A percentile compares a stretch with the other conserved stretches of the same genome.
Evolutionary conservation across 2,797 vertebrate genomes (phyloP).

Genomic region (Manis javanica): DNA sequence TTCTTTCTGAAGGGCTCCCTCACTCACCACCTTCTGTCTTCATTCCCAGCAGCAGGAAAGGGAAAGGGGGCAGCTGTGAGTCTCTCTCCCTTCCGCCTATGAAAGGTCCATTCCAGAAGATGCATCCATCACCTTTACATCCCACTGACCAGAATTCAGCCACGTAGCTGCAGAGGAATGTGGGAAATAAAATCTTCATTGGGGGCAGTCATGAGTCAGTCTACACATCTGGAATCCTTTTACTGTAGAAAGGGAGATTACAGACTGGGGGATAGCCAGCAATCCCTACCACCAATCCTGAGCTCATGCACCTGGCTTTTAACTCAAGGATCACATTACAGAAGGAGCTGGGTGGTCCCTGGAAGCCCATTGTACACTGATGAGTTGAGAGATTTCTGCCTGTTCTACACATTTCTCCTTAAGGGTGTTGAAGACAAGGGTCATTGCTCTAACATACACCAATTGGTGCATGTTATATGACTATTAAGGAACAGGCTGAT

Average conservation of each 20-base stretch:
- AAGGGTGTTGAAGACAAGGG: background rate
- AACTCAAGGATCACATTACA: background rate
- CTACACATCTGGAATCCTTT: background rate
- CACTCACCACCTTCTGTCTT: background rate
- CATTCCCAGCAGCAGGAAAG: background rate
- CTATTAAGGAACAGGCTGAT: background rate
- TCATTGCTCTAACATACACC: background rate
- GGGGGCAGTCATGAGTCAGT: background rate
- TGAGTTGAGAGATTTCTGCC: background rate
- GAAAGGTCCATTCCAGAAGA: background rate
- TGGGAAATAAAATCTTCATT: background rate
- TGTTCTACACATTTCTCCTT: background rate
- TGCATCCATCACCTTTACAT: background rate
- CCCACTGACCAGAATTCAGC: background rate
- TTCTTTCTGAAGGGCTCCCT: background rate
- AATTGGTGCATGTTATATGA: background rate
- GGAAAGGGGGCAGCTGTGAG: background rate
- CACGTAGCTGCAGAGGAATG: background rate
- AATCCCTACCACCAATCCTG: background rate
- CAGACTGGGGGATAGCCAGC: too few relatives aligned
- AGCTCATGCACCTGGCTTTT: background rate
- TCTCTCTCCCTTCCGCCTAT: rapidly evolving
- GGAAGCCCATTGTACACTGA: background rate
- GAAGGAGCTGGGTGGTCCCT: background rate
- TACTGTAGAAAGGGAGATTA: background rate